These are phyloP conservation scores for Equus quagga DNA, from an alignment of 2,113 vertebrate species.

Conservation along the genomic window DNA sequence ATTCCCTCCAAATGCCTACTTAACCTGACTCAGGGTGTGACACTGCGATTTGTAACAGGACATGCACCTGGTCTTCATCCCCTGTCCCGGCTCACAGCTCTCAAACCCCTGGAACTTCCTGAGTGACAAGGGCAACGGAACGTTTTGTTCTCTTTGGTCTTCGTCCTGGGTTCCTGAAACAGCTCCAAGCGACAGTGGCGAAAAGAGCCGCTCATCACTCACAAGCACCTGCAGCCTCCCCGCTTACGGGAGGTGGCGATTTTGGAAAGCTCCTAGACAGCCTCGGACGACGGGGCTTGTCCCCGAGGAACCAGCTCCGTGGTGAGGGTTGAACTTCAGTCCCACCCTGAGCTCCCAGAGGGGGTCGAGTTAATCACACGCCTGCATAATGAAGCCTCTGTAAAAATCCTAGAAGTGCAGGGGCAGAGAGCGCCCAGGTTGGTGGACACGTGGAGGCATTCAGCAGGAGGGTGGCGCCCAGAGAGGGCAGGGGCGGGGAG, in stretches of 20 bases:
- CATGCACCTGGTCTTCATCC: neutral
- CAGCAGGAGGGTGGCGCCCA: rapidly evolving
- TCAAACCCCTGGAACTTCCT: neutral
- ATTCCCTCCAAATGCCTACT: neutral
- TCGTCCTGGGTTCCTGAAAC: neutral
- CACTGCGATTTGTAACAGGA: neutral
- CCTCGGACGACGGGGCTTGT: neutral
- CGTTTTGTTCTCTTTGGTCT: neutral
- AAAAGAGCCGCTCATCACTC: neutral
- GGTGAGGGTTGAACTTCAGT: neutral
- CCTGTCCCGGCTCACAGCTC: neutral
- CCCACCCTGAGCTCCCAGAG: neutral
- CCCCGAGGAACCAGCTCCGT: neutral
- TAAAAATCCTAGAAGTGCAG: neutral
- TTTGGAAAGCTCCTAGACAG: too few relatives aligned
- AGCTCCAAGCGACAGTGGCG: neutral
- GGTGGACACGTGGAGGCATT: rapidly evolving
- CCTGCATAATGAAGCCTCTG: too few relatives aligned
- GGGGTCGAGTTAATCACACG: neutral
- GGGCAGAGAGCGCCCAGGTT: neutral
- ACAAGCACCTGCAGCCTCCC: neutral
- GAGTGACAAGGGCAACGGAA: neutral
- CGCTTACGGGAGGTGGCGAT: neutral
- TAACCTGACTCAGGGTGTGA: neutral
- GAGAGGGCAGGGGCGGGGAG: rapidly evolving